phyloP scores from a whole-genome alignment of 2,113 vertebrate genomes.

The Otus sunia region DNA sequence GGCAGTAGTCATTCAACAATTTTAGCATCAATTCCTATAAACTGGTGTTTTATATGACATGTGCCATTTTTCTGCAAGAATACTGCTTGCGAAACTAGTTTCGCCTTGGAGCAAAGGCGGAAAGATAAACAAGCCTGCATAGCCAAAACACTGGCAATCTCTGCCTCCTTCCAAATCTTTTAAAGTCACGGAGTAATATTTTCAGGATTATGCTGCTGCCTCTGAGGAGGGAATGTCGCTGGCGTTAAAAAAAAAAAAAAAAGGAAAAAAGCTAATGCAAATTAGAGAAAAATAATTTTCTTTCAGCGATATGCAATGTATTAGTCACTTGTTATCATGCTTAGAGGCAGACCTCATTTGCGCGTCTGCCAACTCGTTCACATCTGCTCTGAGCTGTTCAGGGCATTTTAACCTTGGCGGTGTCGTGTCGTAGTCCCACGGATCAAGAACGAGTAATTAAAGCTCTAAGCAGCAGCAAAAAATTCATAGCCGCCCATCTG shows the following conservation, averaged over 20 bases:
- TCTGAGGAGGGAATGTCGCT: conserved; percentile 65
- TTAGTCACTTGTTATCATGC: conserved; percentile 86
- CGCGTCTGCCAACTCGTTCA: conserved; percentile 82
- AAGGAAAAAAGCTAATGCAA: conserved; percentile 74
- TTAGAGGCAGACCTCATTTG: conserved; percentile 84
- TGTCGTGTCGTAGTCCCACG: conserved; percentile 78
- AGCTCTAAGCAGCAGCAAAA: conserved; percentile 79
- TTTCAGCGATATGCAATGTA: conserved; percentile 84
- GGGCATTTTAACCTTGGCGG: conserved; percentile 84
- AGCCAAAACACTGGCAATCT: conserved; percentile 77
- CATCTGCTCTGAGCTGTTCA: conserved; percentile 81
- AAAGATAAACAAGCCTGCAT: conserved; percentile 79
- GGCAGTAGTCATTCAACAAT: conserved; percentile 73
- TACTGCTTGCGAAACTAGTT: conserved; percentile 80
- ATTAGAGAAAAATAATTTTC: conserved; percentile 85
- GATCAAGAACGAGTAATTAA: conserved; percentile 84
- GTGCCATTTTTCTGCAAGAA: conserved; percentile 78
- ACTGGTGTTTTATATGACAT: conserved; percentile 73
- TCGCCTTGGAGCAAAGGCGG: conserved; percentile 79
- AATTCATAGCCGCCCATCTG: conserved; percentile 72
- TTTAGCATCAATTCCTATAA: conserved; percentile 74
- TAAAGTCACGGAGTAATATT: conserved; percentile 76
- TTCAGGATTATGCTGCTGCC: conserved; percentile 75
- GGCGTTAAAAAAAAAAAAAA: conserved; percentile 1
- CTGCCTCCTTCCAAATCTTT: conserved; percentile 75